Percentiles rank a stretch among this genome's conserved stretches.
Evolutionary conservation across 2,113 vertebrate species (phyloP).

Genomic region (Nesospiza acunhae): DNA sequence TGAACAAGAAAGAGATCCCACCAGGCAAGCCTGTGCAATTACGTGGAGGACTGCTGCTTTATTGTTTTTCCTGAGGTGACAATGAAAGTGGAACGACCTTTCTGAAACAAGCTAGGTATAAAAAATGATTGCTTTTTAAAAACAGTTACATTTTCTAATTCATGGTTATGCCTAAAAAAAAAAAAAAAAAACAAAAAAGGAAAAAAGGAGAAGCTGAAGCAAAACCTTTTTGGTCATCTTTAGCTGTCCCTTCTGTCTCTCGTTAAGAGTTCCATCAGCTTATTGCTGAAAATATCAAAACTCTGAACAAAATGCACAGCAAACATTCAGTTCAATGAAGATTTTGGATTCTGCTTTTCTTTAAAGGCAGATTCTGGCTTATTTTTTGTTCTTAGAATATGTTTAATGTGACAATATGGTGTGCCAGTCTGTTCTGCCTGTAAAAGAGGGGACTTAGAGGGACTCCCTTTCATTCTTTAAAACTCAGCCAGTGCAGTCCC

Average conservation of each 20-base stretch:
- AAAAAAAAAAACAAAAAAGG: neutral
- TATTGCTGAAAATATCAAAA: slow-evolving; percentile 59
- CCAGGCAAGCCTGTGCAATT: slow-evolving; percentile 33
- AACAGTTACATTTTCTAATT: neutral
- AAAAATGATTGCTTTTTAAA: slow-evolving; percentile 43
- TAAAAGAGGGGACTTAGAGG: neutral
- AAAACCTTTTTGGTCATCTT: neutral
- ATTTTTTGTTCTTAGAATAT: slow-evolving; percentile 27
- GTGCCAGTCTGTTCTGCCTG: slow-evolving; percentile 36
- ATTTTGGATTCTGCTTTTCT: slow-evolving; percentile 1
- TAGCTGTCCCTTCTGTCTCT: slow-evolving; percentile 7
- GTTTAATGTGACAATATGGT: slow-evolving; percentile 49
- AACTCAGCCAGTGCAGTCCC: neutral
- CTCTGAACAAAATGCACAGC: slow-evolving; percentile 43
- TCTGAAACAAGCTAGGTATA: slow-evolving; percentile 24
- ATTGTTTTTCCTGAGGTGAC: slow-evolving; percentile 59
- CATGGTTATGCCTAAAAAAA: neutral
- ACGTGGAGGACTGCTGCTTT: slow-evolving; percentile 31
- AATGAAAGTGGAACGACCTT: slow-evolving; percentile 39
- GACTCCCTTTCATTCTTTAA: slow-evolving; percentile 13
- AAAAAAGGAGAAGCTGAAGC: neutral
- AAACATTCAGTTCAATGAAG: slow-evolving; percentile 35
- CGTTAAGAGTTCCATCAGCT: neutral
- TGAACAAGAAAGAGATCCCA: slow-evolving; percentile 23
- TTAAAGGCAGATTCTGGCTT: slow-evolving; percentile 19